phyloP scores from a whole-genome alignment of 2,888 invertebrate genomes.

The Teleiodes luculella region DNA sequence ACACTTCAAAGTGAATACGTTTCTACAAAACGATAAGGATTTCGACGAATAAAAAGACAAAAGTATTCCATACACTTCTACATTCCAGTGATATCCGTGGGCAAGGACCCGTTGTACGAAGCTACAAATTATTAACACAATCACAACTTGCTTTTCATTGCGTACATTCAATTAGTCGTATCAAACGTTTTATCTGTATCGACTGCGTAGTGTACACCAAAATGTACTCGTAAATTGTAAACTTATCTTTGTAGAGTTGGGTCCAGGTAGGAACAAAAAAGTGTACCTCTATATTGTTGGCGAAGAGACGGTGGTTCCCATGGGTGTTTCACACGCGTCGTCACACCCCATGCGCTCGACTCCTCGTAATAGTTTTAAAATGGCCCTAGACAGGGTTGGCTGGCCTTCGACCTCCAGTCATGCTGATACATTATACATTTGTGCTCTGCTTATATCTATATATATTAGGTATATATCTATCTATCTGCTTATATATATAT shows the following conservation, averaged over 20 bases:
- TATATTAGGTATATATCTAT: no score
- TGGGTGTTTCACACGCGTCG: conserved; percentile 5
- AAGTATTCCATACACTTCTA: neutral
- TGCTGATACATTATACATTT: neutral
- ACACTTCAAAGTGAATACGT: neutral
- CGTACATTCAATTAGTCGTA: no score
- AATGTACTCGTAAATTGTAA: no score
- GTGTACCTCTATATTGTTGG: neutral
- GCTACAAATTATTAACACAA: no score
- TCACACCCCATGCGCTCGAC: conserved; percentile 9
- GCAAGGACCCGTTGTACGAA: no score
- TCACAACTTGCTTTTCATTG: no score
- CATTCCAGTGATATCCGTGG: neutral
- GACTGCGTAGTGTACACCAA: no score
- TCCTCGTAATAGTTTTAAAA: conserved; percentile 38
- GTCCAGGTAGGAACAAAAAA: conserved; percentile 8
- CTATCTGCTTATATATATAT: no score
- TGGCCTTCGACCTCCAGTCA: conserved; percentile 53
- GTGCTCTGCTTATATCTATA: neutral
- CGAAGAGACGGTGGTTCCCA: neutral
- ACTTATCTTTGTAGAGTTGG: no score
- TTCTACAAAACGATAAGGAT: no score
- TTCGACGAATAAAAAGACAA: neutral
- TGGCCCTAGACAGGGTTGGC: conserved; percentile 40
- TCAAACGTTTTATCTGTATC: no score